A percentile compares a stretch with the other conserved stretches of the same genome.
phyloP scores from a whole-genome alignment of 1,140 invertebrate genomes.

The Anastrepha obliqua region DNA sequence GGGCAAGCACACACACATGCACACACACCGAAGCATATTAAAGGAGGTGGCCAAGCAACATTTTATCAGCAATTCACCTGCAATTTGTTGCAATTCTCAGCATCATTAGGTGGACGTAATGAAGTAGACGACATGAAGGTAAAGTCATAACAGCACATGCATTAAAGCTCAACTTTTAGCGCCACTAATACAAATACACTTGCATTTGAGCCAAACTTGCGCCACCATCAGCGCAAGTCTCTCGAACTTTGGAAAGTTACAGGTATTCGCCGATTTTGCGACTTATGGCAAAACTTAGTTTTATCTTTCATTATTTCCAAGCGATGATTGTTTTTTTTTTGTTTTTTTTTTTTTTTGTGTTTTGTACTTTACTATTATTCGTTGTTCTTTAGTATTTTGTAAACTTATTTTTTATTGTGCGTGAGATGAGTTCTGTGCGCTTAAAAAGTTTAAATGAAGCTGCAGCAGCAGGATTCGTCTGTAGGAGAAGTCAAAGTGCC shows the following conservation, averaged over 20 bases:
- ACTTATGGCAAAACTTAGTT: conserved; percentile 45
- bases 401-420: conserved; percentile 36
- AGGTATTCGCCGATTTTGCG: conserved; percentile 44
- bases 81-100: conserved; percentile 47
- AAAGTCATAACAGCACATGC: background rate
- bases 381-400: conserved; percentile 23
- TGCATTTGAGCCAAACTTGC: background rate
- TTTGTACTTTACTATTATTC: background rate
- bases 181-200: background rate
- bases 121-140: background rate
- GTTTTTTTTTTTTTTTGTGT: background rate
- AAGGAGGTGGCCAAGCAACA: conserved; percentile 12
- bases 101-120: conserved; percentile 35
- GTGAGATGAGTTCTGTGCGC: conserved; percentile 35
- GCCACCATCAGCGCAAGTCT: background rate
- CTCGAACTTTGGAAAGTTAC: conserved; percentile 14
- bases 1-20: background rate
- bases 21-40: background rate
- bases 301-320: conserved; percentile 28
- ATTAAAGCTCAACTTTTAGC: conserved; percentile 39
- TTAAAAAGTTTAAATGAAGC: conserved; percentile 52
- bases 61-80: conserved; percentile 40
- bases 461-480: background rate
- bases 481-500: conserved; percentile 14
- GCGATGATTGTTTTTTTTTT: conserved; percentile 30